Conservation (phyloP, 1,140 invertebrate species). For the Goniozus legneri region DNA sequence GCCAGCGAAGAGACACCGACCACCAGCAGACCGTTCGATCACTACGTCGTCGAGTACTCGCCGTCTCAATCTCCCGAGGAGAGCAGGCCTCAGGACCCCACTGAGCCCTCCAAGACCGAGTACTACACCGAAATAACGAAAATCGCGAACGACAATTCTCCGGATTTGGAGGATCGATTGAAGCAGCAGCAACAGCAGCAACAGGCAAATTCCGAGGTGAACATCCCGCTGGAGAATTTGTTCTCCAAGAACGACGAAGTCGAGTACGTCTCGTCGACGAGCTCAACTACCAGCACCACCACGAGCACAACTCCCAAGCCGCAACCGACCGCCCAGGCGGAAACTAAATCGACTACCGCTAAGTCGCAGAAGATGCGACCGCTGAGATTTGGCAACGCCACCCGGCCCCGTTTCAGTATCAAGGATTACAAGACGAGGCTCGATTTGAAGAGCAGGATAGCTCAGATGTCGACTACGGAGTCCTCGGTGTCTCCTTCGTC, state of each 20-base stretch:
- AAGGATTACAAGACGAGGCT: slow-evolving; percentile 54
- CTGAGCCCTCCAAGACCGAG: slow-evolving; percentile 18
- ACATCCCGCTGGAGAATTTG: slow-evolving; percentile 33
- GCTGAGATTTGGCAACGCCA: slow-evolving; percentile 39
- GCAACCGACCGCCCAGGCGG: slow-evolving; percentile 6
- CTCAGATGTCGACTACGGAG: slow-evolving; percentile 20
- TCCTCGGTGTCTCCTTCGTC: not conserved
- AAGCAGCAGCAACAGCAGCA: slow-evolving; percentile 2
- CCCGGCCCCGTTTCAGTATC: slow-evolving; percentile 45
- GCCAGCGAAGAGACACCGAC: slow-evolving; percentile 10
- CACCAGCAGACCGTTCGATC: slow-evolving; percentile 14
- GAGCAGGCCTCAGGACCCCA: slow-evolving; percentile 8
- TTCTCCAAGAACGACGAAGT: slow-evolving; percentile 39
- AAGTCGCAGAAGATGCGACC: slow-evolving; percentile 40
- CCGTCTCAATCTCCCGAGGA: not conserved
- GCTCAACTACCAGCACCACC: slow-evolving; percentile 15
- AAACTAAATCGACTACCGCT: slow-evolving; percentile 9
- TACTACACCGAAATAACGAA: slow-evolving; percentile 20
- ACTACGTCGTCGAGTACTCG: slow-evolving; percentile 1
- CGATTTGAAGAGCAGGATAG: slow-evolving; percentile 42
- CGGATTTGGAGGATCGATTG: slow-evolving; percentile 3
- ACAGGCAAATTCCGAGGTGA: slow-evolving; percentile 13
- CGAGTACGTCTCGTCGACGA: slow-evolving; percentile 23
- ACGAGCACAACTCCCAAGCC: slow-evolving; percentile 25
- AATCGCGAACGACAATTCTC: not conserved